Conservation (phyloP, 2,888 invertebrate species). For the Rhagophthalmus giganteus region DNA sequence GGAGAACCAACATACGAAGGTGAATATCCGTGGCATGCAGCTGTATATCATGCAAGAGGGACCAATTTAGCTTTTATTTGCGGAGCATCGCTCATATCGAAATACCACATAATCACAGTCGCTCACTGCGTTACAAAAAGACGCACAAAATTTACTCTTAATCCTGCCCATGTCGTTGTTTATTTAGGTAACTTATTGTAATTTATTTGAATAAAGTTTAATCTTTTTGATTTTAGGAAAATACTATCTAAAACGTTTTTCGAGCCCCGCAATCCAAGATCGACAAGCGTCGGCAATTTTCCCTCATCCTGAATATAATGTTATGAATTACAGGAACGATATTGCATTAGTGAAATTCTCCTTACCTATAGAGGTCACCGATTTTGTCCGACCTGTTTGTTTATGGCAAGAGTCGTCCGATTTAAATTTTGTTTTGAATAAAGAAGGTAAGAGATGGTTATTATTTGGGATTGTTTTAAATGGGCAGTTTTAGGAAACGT, state of each 20-base stretch:
- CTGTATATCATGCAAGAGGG: conserved; percentile 60
- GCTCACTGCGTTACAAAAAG: conserved; percentile 50
- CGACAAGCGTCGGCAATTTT: conserved; percentile 45
- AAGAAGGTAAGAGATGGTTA: conserved; percentile 37
- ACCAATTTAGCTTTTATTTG: conserved; percentile 49
- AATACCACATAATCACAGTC: conserved; percentile 47
- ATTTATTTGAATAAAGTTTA: neutral
- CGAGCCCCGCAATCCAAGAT: conserved; percentile 50
- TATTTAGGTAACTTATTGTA: conserved; percentile 40
- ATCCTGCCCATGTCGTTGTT: conserved; percentile 43
- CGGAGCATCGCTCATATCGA: conserved; percentile 48
- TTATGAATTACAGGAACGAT: conserved; percentile 45
- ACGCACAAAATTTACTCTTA: conserved; percentile 36
- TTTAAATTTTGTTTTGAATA: conserved; percentile 37
- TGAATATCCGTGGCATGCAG: conserved; percentile 72
- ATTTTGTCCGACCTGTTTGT: conserved; percentile 51
- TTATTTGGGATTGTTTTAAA: neutral
- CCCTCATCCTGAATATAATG: conserved; percentile 47
- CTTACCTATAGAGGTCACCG: conserved; percentile 42
- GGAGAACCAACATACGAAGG: conserved; percentile 63
- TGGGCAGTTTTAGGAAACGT: conserved; percentile 44
- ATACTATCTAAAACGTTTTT: conserved; percentile 49
- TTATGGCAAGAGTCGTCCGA: conserved; percentile 44
- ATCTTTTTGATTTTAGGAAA: conserved; percentile 41
- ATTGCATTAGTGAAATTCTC: conserved; percentile 47